phyloP scores from a whole-genome alignment of 2,888 invertebrate species.

The Punctoribates punctum region DNA sequence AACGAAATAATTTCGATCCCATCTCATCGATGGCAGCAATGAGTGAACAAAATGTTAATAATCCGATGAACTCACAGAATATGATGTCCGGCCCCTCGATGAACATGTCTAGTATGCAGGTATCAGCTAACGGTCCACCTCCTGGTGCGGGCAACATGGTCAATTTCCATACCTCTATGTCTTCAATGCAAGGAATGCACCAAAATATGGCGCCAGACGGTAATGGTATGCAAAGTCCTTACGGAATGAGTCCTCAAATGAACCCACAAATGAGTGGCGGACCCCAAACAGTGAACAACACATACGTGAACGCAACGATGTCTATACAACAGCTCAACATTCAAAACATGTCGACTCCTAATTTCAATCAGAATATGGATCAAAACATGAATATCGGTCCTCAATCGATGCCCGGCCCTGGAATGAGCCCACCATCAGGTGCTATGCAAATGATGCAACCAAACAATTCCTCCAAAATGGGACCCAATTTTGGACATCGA shows the following conservation, averaged over 20 bases:
- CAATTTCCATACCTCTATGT: constrained; percentile 53
- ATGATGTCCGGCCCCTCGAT: constrained; percentile 48
- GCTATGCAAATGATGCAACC: constrained; percentile 40
- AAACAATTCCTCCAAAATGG: constrained; percentile 50
- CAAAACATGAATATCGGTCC: constrained; percentile 24
- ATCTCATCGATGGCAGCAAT: constrained; percentile 90
- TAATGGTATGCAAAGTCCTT: constrained; percentile 43
- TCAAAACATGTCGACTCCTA: constrained; percentile 53
- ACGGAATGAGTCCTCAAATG: constrained; percentile 20
- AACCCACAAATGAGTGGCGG: constrained; percentile 48
- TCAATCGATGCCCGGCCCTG: constrained; percentile 38
- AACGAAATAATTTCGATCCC: constrained; percentile 72
- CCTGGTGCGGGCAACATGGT: constrained; percentile 52
- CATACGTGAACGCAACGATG: constrained; percentile 58
- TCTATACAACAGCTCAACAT: constrained; percentile 57
- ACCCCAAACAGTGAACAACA: constrained; percentile 56
- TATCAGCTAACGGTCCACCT: constrained; percentile 43
- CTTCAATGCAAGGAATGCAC: constrained; percentile 49
- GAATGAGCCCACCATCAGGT: constrained; percentile 45
- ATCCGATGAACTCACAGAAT: constrained; percentile 41
- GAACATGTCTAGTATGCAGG: constrained; percentile 48
- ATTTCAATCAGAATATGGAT: constrained; percentile 50
- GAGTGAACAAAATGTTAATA: constrained; percentile 58
- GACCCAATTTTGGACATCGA: constrained; percentile 53
- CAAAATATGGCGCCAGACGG: constrained; percentile 48